Conservation (phyloP, 1,140 invertebrate genomes). For the Camponotus floridanus region DNA sequence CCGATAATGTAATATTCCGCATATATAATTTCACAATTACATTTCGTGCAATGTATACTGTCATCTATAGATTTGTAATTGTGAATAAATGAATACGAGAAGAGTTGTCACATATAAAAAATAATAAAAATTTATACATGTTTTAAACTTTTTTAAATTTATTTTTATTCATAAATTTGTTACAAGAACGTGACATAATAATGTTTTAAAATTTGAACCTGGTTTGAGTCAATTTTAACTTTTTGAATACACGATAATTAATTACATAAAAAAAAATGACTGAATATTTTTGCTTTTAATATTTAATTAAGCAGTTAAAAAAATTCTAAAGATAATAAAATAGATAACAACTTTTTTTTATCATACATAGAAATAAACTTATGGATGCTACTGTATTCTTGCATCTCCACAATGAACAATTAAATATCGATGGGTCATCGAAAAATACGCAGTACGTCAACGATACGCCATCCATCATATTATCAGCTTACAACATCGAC, state of each 20-base stretch:
- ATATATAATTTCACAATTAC: constrained; percentile 22
- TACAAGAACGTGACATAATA: background rate
- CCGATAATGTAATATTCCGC: constrained; percentile 37
- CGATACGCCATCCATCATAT: constrained; percentile 46
- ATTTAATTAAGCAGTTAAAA: constrained; percentile 8
- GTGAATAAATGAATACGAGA: background rate
- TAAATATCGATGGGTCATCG: constrained; percentile 51
- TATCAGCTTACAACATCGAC: constrained; percentile 47
- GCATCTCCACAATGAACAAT: constrained; percentile 18
- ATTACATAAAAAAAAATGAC: background rate
- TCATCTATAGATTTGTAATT: background rate
- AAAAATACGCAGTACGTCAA: constrained; percentile 12
- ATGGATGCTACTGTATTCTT: background rate
- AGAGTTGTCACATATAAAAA: background rate
- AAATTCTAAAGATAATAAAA: background rate
- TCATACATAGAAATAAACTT: background rate
- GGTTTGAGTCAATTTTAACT: background rate
- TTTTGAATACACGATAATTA: background rate
- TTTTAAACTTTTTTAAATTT: background rate
- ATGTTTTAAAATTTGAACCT: background rate
- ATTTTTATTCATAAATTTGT: background rate
- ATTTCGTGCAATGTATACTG: background rate
- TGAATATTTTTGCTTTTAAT: background rate
- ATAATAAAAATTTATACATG: constrained; percentile 9
- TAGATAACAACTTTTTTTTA: background rate